Base-by-base conservation (phyloP, 1,140 invertebrate genomes). In the Polyergus mexicanus region DNA sequence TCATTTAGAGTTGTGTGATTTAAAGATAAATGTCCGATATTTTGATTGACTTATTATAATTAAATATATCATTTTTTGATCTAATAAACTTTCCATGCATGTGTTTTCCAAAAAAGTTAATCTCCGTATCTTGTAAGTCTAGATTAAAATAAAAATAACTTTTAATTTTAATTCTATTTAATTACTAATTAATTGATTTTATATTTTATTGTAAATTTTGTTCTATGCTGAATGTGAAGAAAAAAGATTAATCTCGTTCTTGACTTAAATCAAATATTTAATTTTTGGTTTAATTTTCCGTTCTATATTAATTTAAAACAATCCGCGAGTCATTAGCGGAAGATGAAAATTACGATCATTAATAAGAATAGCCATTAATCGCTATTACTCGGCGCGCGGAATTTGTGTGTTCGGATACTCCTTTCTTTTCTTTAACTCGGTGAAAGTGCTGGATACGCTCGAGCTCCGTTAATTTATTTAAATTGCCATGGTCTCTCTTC, bases 391-490 rank as follows among this genome's bases (percentile, higher is more conserved):
- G 69, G 60, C 88, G 90, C 92, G 88, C 87, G 92, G 92, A 92
- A 93, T 93, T 94, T 92, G 92, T 44, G 10, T 44, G 41, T 94
- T 91, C 90, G 71, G 80, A 69, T 85, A 35, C n/a, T 62, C 32
- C 62, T 72, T 72, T 41, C 60, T 56, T 69, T 75, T 16, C 72
- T 85, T 66, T 25, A 62, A 71, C 58, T 38, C 19, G 41, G 76
- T 86, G 86, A 76, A 66, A 77, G 77, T 51, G 44, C 54, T 69
- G 44, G 71, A 84, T 88, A 86, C 86, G 86, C 80, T 88, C 90
- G 91, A 85, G 86, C 88, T 88, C 84, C 87, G 91, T 94, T 94
- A 94, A 94, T 93, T 94, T 94, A 94, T 94, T 94, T 92, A 94
- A 94, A 94, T 93, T 93, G 90, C 92, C 91, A 72, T 85, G 86